phyloP scores from a whole-genome alignment of 2,113 vertebrate genomes.

The Hiodon tergisus region DNA sequence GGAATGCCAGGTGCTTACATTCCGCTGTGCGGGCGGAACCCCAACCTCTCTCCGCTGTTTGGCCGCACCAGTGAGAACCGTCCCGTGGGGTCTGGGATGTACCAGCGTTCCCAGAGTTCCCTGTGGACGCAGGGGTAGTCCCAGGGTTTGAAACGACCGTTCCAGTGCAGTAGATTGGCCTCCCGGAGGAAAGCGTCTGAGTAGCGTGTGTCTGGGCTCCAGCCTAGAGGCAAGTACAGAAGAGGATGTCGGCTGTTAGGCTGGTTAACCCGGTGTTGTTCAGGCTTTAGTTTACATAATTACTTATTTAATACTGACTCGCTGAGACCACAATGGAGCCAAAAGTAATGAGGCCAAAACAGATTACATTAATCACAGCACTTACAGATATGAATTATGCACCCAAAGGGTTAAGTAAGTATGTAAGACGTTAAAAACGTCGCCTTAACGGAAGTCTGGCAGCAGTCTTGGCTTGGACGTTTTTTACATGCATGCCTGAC shows the following conservation, averaged over 20 bases:
- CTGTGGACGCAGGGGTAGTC: conserved; percentile 75
- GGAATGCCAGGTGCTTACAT: background rate
- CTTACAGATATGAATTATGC: too few relatives aligned
- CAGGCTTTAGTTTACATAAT: background rate
- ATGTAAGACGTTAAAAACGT: too few relatives aligned
- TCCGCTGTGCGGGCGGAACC: background rate
- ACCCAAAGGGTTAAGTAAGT: too few relatives aligned
- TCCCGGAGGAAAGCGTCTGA: conserved; percentile 75
- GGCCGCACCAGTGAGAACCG: conserved; percentile 73
- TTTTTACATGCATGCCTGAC: too few relatives aligned
- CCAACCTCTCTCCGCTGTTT: conserved; percentile 42
- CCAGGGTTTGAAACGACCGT: conserved; percentile 92
- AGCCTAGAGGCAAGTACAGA: conserved; percentile 60
- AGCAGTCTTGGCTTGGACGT: too few relatives aligned
- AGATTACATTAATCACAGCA: too few relatives aligned
- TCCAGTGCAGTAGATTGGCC: conserved; percentile 90
- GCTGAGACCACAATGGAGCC: too few relatives aligned
- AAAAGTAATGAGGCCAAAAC: too few relatives aligned
- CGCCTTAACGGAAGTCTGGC: too few relatives aligned
- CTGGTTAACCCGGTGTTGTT: background rate
- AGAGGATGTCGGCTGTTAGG: background rate
- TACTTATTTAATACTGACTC: background rate
- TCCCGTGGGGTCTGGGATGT: conserved; percentile 83
- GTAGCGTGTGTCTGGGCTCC: conserved; percentile 80
- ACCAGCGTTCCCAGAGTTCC: conserved; percentile 92